Conservation (phyloP, 64 coral and sea anemone species). For the Actinia tenebrosa region DNA sequence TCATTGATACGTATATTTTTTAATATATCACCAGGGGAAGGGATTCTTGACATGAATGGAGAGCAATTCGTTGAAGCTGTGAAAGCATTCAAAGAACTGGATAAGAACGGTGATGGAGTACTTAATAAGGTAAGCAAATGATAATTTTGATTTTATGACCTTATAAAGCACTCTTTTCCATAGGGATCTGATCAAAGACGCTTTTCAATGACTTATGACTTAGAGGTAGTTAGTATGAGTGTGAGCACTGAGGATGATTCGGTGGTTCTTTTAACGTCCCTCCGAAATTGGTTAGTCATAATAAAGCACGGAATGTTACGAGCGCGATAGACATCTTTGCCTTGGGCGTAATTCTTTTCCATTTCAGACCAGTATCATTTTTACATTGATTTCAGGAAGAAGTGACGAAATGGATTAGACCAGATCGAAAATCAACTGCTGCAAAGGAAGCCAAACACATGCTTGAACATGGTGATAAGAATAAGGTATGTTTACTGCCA, state of each 20-base stretch:
- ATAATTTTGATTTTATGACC: no score
- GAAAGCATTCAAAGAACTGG: slow-evolving; percentile 32
- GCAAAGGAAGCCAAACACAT: slow-evolving; percentile 33
- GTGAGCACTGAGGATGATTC: no score
- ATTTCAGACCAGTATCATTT: not conserved
- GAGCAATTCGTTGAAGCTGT: slow-evolving; percentile 27
- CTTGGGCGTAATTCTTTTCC: no score
- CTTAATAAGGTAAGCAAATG: not conserved
- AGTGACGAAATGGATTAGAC: slow-evolving; percentile 14
- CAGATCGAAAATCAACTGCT: not conserved
- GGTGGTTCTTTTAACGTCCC: no score
- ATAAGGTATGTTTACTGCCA: not conserved
- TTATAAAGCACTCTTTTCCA: no score
- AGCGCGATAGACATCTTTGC: no score
- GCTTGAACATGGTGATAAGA: slow-evolving; percentile 12
- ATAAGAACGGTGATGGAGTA: slow-evolving; percentile 19
- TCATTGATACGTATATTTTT: not conserved
- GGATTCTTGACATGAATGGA: slow-evolving; percentile 36
- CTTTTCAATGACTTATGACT: no score
- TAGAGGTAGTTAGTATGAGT: no score
- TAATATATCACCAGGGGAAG: not conserved
- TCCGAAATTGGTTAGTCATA: no score
- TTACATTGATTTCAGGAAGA: slow-evolving; percentile 1
- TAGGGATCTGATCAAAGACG: no score
- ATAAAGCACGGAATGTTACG: no score